Percentiles rank a stretch among this genome's conserved stretches.
Evolutionary conservation across 2,797 vertebrate genomes (phyloP).

Genomic region (Oreonectes daqikongensis): DNA sequence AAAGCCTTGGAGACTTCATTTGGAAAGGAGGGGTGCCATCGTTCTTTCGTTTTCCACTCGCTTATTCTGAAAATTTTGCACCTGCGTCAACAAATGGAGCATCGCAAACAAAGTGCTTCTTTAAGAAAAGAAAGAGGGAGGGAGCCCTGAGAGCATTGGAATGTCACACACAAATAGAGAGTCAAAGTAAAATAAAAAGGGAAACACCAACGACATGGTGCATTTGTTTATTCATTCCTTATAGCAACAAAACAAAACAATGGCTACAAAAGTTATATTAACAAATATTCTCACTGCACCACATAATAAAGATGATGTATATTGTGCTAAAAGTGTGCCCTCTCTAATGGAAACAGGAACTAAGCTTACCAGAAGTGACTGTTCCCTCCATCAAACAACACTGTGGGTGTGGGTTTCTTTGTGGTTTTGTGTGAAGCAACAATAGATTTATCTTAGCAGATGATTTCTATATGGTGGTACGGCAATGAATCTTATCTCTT

Average conservation of each 20-base stretch:
- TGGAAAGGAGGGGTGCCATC: slow-evolving; percentile 18
- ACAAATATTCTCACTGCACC: neutral
- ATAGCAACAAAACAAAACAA: neutral
- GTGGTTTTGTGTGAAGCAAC: slow-evolving; percentile 38
- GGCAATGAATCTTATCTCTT: slow-evolving; percentile 34
- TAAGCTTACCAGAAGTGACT: slow-evolving; percentile 5
- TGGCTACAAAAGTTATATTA: neutral
- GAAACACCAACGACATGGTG: too few species aligned
- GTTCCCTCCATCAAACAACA: neutral
- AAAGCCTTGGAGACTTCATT: slow-evolving; percentile 44
- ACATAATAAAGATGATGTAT: neutral
- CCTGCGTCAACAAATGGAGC: slow-evolving; percentile 76
- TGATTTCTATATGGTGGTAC: slow-evolving; percentile 5
- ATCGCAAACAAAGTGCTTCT: slow-evolving; percentile 68
- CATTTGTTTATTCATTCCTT: neutral
- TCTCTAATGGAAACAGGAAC: slow-evolving; percentile 1
- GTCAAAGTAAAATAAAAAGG: too few species aligned
- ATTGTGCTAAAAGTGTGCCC: neutral
- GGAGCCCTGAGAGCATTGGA: slow-evolving; percentile 38
- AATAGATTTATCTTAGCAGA: slow-evolving; percentile 3
- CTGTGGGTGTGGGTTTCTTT: neutral
- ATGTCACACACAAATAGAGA: slow-evolving; percentile 55
- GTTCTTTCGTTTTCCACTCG: slow-evolving; percentile 13
- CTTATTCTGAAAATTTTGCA: slow-evolving; percentile 67
- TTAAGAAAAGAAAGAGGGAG: slow-evolving; percentile 57